Base-by-base conservation (phyloP, 2,888 invertebrate species). In the Tuta absoluta region DNA sequence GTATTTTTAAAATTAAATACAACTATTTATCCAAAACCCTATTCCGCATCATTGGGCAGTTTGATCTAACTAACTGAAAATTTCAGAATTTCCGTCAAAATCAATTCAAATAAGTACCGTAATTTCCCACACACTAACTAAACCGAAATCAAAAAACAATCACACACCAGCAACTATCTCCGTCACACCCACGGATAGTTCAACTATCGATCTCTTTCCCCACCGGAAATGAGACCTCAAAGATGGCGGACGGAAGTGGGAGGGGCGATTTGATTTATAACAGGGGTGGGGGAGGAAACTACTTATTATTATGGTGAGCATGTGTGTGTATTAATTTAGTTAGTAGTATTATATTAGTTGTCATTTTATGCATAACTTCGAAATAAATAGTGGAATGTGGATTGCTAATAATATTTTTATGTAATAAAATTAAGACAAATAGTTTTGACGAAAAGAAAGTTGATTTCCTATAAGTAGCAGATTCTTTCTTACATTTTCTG, bases 241-340 rank as follows among this genome's bases (percentile, higher is more conserved):
- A 91, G 87, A 91, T 91, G 91, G 91, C 91, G 85, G 84, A 84
- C 82, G 87, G 84, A 85, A 77, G 82, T 89, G 85, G 91, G 91
- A 81, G 91, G 87, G 82, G 91, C 86, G 73, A 78, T 81, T 85
- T 89, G 89, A 90, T 88, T 88, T 89, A 87, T 89, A 87, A 87
- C 63, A 75, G 74, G 75, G 76, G 56, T 21, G n/a, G 41, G 51
- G 28, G 38, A 37, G 56, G 63, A 57, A 71, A 71, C 71, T 71
- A 72, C 63, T 33, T 33, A 33, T 33, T 33, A 33, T 33, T 33
- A 33, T 33, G 65, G 57, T 65, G 66, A 65, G 68, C 67, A 72
- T 69, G 71, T 72, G 71, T 71, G 73, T 71, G 69, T 70, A 65
- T 66, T 67, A 65, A 68, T 69, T 70, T 65, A 63, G n/a, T n/a